Evolutionary conservation across 2,797 vertebrate species (phyloP), one percentile per base, ranked within the genome.

Genomic region (Lophura swinhoii): DNA sequence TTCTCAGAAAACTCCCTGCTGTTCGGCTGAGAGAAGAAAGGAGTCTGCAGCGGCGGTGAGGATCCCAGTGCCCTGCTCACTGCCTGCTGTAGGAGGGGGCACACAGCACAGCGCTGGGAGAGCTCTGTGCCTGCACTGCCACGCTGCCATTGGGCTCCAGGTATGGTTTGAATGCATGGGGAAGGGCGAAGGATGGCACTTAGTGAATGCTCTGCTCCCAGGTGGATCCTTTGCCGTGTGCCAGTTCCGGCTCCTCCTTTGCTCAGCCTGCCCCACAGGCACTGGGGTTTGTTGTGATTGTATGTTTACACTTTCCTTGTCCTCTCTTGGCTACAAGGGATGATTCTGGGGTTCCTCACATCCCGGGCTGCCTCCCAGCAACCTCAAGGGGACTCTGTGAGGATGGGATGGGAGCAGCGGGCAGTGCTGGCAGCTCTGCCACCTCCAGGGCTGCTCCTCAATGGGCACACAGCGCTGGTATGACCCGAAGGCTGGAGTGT

Each of bases 1-100:
- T 94, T 94, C 90, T 94, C 90, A 94, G 88, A 68, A 84, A 93
- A 56, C 91, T 93, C 94, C 96, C 96, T 18, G 94, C 95, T 96
- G 97, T 77, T 95, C 33, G 68, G 87, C 88, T 96, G 95, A 84
- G 89, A 87, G 94, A 97, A 96, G 94, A 97, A 97, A 96, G 91
- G 85, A 81, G 88, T 29, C 71, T 84, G 76, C 60, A 48, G 87
- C 81, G 60, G 92, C 83, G 56, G 82, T 4, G 15, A 68, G 67
- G 56, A 91, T 76, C 72, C 77, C 75, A 1, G 6, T 84, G 91
- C 68, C 92, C 93, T 55, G 2, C 70, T 92, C 51, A 72, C 48
- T 70, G 62, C 35, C 48, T 70, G 62, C 35, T 59, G 31, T 22
- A 15, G 56, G 21, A 10, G 44, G 58, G 22, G 49, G 18, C 21